These are phyloP conservation scores for Sphaerophoria rueppellii DNA, from an alignment of 2,888 invertebrate species.

Conservation along the genomic window DNA sequence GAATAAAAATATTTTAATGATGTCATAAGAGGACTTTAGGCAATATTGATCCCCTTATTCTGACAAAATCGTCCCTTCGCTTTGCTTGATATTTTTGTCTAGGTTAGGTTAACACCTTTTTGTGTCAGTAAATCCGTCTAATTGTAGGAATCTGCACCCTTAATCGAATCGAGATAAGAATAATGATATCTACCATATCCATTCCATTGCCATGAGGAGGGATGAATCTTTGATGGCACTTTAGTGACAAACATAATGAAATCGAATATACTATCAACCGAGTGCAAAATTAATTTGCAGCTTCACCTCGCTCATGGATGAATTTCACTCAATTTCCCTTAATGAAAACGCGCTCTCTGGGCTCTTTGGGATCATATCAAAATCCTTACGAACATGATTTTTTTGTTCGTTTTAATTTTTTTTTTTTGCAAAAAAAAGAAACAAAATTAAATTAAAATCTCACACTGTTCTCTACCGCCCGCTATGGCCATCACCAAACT, in stretches of 20 bases:
- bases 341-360: constrained; percentile 31
- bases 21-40: constrained; percentile 64
- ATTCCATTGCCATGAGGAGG: constrained; percentile 52
- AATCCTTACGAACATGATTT: constrained; percentile 29
- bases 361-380: constrained; percentile 36
- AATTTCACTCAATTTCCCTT: constrained; percentile 55
- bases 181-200: background rate
- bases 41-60: constrained; percentile 5
- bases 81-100: background rate
- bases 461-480: constrained; percentile 41
- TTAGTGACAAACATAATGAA: constrained; percentile 60
- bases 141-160: constrained; percentile 31
- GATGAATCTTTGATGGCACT: constrained; percentile 54
- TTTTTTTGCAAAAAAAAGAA: constrained; percentile 13
- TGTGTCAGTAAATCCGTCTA: constrained; percentile 8
- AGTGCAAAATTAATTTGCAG: constrained; percentile 54
- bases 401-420: constrained; percentile 1
- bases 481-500: background rate
- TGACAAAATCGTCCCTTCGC: constrained; percentile 13
- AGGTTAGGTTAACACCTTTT: background rate
- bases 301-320: constrained; percentile 18
- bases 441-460: constrained; percentile 70
- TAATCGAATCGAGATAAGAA: constrained; percentile 37
- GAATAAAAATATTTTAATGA: constrained; percentile 65
- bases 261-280: constrained; percentile 40